Percentiles rank a stretch among this genome's conserved stretches.
These are phyloP conservation scores for Kryptolebias marmoratus DNA, from an alignment of 2,113 vertebrate species.

Conservation along the genomic window DNA sequence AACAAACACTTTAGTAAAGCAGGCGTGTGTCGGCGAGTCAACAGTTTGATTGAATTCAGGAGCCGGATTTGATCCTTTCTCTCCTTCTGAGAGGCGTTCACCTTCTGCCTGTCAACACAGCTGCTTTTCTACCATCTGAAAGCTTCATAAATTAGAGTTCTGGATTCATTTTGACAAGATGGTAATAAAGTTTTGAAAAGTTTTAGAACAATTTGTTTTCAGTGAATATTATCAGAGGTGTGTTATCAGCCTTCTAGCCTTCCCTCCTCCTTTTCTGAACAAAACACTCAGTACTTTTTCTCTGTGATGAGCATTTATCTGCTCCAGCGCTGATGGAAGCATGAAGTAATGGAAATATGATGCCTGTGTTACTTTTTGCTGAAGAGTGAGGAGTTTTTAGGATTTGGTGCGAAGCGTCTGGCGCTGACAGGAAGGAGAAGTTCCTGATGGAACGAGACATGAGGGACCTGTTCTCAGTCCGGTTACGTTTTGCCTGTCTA, in stretches of 20 bases:
- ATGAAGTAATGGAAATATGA: background rate
- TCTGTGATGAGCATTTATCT: background rate
- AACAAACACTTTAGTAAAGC: background rate
- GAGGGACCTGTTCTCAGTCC: constrained; percentile 1
- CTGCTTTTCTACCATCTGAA: no score
- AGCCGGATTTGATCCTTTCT: background rate
- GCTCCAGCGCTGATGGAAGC: background rate
- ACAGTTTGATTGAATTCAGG: background rate
- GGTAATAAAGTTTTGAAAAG: no score
- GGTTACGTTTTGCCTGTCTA: background rate
- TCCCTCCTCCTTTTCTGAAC: background rate
- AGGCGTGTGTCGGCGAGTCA: background rate
- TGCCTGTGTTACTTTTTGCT: background rate
- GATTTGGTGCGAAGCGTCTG: no score
- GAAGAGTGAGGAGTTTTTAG: no score
- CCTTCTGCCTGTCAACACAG: background rate
- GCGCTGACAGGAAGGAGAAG: background rate
- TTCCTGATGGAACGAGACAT: background rate
- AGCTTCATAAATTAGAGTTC: no score
- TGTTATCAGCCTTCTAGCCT: no score
- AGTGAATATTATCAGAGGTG: no score
- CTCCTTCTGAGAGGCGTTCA: background rate
- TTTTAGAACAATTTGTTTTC: no score
- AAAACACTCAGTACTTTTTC: background rate
- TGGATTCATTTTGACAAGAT: no score